These are phyloP conservation scores for Scomberomorus guttatus DNA, from an alignment of 2,797 vertebrate species.

Conservation along the genomic window DNA sequence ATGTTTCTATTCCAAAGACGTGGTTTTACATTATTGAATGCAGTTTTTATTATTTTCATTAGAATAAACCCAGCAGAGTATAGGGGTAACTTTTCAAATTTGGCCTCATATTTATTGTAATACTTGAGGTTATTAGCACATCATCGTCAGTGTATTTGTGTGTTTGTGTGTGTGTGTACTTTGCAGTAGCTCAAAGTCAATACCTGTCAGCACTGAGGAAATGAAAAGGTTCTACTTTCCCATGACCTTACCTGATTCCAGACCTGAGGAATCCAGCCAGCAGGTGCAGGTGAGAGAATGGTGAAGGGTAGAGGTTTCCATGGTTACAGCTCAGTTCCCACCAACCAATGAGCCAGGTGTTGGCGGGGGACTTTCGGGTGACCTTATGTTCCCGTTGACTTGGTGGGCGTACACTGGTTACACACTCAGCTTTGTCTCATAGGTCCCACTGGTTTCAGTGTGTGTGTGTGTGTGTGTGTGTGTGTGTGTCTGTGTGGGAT, in stretches of 20 bases:
- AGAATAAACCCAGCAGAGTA: background rate
- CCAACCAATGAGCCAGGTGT: slow-evolving; percentile 42
- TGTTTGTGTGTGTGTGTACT: slow-evolving; percentile 7
- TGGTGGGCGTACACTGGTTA: background rate
- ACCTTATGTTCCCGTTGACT: slow-evolving; percentile 22
- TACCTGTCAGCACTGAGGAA: slow-evolving; percentile 67
- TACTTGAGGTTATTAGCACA: background rate
- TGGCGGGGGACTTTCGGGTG: slow-evolving; percentile 1
- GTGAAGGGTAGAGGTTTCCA: slow-evolving; percentile 30
- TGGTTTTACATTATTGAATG: background rate
- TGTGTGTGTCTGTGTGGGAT: slow-evolving; percentile 8
- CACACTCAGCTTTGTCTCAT: background rate
- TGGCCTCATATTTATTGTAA: background rate
- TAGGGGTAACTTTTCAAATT: background rate
- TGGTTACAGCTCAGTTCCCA: slow-evolving; percentile 47
- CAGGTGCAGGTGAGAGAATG: slow-evolving; percentile 38
- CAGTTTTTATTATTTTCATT: background rate
- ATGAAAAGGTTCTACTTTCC: slow-evolving; percentile 52
- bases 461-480: slow-evolving; percentile 18
- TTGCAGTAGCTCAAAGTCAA: background rate
- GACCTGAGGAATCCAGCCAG: slow-evolving; percentile 46
- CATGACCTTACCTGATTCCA: slow-evolving; percentile 48
- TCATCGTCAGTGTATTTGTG: slow-evolving; percentile 6
- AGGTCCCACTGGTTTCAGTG: background rate
- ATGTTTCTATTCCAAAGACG: background rate